phyloP scores from a whole-genome alignment of 2,113 vertebrate genomes.

The Ochotona princeps region DNA sequence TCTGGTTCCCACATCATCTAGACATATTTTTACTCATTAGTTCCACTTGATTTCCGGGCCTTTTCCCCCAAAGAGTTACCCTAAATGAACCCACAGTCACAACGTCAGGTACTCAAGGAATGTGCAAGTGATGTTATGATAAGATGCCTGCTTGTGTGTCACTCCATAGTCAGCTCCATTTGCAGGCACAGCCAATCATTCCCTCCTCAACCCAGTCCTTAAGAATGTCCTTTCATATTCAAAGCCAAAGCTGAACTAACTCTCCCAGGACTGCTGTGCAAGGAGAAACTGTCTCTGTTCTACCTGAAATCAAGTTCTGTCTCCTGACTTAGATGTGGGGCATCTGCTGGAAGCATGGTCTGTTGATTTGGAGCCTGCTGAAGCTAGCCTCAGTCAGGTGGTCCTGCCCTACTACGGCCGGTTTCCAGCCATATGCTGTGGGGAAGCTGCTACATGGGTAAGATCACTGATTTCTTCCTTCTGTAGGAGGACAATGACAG shows the following conservation, averaged over 20 bases:
- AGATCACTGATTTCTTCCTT: not conserved
- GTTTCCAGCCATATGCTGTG: not conserved
- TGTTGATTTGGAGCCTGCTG: not conserved
- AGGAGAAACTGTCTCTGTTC: not conserved
- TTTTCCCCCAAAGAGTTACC: too few species aligned
- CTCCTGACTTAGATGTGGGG: not conserved
- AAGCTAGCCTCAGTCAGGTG: accelerated
- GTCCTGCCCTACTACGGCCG: not conserved
- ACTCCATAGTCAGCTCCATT: too few species aligned
- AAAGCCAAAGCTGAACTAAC: not conserved
- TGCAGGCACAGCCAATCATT: not conserved
- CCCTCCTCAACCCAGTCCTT: too few species aligned
- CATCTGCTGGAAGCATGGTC: accelerated
- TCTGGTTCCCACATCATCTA: too few species aligned
- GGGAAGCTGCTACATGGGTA: not conserved
- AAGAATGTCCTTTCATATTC: not conserved
- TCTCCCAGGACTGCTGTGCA: not conserved
- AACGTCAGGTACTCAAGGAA: too few species aligned
- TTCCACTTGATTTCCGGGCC: too few species aligned
- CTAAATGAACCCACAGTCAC: too few species aligned
- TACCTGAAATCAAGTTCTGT: not conserved
- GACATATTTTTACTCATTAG: too few species aligned
- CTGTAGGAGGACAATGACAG: not conserved
- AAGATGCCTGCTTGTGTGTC: too few species aligned
- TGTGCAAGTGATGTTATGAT: too few species aligned